Conservation (phyloP, 2,113 vertebrate genomes). For the Lophochroa leadbeateri region DNA sequence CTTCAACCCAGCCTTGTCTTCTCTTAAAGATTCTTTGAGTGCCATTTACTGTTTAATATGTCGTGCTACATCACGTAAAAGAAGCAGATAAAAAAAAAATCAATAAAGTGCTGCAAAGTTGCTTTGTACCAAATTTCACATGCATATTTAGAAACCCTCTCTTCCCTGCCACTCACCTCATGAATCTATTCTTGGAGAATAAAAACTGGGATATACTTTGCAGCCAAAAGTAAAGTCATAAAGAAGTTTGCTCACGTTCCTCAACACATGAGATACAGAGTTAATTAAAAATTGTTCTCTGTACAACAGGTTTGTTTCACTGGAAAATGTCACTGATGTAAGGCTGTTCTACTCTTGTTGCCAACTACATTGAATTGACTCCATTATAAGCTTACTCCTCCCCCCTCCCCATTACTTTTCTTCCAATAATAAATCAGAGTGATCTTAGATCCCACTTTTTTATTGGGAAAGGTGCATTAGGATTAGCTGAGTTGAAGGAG, state of each 20-base stretch:
- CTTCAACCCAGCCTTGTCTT: background rate
- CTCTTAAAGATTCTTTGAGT: background rate
- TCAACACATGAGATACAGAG: constrained; percentile 72
- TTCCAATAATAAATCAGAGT: constrained; percentile 49
- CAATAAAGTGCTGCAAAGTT: constrained; percentile 39
- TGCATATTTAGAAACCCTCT: constrained; percentile 72
- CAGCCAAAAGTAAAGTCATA: constrained; percentile 68
- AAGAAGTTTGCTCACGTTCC: constrained; percentile 78
- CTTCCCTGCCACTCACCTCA: constrained; percentile 68
- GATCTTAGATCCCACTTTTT: background rate
- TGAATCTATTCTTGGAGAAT: constrained; percentile 76
- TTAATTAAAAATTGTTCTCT: constrained; percentile 79
- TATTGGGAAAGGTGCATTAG: constrained; percentile 35
- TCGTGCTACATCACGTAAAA: background rate
- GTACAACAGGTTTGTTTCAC: constrained; percentile 71
- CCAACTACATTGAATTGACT: constrained; percentile 59
- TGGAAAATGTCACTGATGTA: constrained; percentile 74
- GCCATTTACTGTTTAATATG: background rate
- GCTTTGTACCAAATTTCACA: constrained; percentile 61
- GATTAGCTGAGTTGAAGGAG: background rate
- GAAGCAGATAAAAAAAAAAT: constrained; percentile 40
- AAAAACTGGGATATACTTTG: constrained; percentile 67
- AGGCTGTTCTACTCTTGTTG: constrained; percentile 61
- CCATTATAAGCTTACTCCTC: constrained; percentile 53
- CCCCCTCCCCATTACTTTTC: constrained; percentile 38